A percentile compares a stretch with the other conserved stretches of the same genome.
These are phyloP conservation scores for Crotalus helleri DNA, from an alignment of 2,113 vertebrate genomes.

Conservation along the genomic window DNA sequence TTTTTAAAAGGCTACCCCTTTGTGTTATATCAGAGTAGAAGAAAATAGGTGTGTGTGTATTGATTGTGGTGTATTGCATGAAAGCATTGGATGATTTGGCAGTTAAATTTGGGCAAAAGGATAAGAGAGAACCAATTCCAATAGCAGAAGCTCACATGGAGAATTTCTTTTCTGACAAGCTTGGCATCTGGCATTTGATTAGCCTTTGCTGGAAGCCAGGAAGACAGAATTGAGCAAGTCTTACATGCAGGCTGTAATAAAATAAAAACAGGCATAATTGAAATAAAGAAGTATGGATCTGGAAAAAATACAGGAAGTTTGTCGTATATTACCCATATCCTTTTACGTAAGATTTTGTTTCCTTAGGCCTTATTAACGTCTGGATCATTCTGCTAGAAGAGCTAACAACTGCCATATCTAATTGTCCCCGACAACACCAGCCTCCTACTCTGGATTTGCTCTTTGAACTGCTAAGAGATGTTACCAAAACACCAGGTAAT, in stretches of 20 bases:
- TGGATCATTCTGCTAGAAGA: slow-evolving; percentile 95
- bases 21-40: background rate
- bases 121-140: background rate
- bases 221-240: background rate
- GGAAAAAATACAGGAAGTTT: background rate
- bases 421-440: slow-evolving; percentile 95
- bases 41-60: background rate
- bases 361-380: slow-evolving; percentile 92
- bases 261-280: background rate
- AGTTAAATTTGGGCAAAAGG: background rate
- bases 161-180: background rate
- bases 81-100: background rate
- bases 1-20: background rate
- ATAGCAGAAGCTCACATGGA: background rate
- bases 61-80: background rate
- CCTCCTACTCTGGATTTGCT: slow-evolving; percentile 92
- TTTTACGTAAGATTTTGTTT: slow-evolving; percentile 21
- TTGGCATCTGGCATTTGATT: background rate
- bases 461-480: slow-evolving; percentile 87
- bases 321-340: background rate
- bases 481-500: slow-evolving; percentile 85
- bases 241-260: background rate
- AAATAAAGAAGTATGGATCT: background rate
- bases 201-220: background rate
- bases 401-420: slow-evolving; percentile 91